A percentile compares a stretch with the other conserved stretches of the same genome.
These are phyloP conservation scores for Onychostoma macrolepis DNA, from an alignment of 2,113 vertebrate genomes.

Conservation along the genomic window DNA sequence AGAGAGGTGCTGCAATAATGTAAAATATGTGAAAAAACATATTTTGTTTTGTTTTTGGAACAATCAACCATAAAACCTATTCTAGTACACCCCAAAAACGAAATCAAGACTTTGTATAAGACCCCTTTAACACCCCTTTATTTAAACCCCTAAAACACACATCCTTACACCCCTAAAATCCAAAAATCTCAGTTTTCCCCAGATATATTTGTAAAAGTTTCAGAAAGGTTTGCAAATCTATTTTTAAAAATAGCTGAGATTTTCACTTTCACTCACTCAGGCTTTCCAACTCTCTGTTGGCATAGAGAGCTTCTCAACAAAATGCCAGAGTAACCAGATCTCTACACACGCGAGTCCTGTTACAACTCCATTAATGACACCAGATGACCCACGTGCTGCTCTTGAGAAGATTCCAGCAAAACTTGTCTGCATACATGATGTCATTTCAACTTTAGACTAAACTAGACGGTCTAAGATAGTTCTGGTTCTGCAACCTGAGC, in stretches of 20 bases:
- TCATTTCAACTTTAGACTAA: neutral
- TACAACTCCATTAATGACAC: slow-evolving; percentile 71
- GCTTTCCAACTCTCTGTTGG: slow-evolving; percentile 58
- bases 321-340: slow-evolving; percentile 76
- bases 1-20: no score
- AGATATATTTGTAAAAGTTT: neutral
- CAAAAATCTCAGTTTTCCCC: neutral
- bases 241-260: slow-evolving; percentile 46
- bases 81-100: neutral
- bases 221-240: slow-evolving; percentile 1
- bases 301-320: slow-evolving; percentile 61
- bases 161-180: neutral
- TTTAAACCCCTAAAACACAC: no score
- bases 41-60: no score
- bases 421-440: slow-evolving; percentile 52
- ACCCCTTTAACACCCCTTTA: no score
- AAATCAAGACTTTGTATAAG: no score
- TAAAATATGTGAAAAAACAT: no score
- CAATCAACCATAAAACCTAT: no score
- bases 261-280: slow-evolving; percentile 69
- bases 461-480: neutral
- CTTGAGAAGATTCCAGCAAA: slow-evolving; percentile 41
- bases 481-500: neutral
- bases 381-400: slow-evolving; percentile 30
- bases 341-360: slow-evolving; percentile 64